phyloP scores from a whole-genome alignment of 2,888 invertebrate genomes.

The Tipula confusa region DNA sequence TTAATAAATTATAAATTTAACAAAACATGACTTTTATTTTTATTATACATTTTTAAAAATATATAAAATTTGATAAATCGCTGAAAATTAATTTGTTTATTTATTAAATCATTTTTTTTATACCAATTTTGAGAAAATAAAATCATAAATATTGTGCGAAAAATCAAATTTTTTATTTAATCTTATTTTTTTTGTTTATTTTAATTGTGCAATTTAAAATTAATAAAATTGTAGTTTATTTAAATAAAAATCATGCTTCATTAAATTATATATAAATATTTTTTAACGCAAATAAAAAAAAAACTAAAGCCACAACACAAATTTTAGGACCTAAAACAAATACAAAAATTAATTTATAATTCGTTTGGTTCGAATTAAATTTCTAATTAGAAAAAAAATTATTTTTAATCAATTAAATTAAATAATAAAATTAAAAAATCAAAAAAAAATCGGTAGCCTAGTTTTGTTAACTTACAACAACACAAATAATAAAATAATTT shows the following conservation, averaged over 20 bases:
- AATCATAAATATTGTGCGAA: not conserved
- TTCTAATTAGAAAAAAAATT: not conserved
- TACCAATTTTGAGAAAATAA: not conserved
- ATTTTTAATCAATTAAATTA: not conserved
- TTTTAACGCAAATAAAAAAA: not conserved
- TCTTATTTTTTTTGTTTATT: too few species aligned
- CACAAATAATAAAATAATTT: not conserved
- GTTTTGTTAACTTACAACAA: too few species aligned
- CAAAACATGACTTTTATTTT: conserved; percentile 16
- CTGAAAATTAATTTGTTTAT: conserved; percentile 3
- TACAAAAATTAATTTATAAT: not conserved
- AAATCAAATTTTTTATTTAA: conserved; percentile 25
- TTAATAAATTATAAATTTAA: too few species aligned
- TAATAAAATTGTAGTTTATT: not conserved
- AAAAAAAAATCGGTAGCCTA: not conserved
- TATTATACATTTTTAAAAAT: conserved; percentile 16
- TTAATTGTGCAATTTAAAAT: not conserved
- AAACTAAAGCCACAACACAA: not conserved
- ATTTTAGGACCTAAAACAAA: conserved; percentile 6
- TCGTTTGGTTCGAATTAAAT: not conserved
- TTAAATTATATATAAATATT: too few species aligned
- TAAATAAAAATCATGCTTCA: conserved; percentile 1
- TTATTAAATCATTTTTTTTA: not conserved
- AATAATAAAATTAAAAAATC: not conserved
- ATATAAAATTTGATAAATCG: conserved; percentile 5